A percentile compares a stretch with the other conserved stretches of the same genome.
Evolutionary conservation across 2,797 vertebrate genomes (phyloP).

Genomic region (Scyliorhinus canicula): DNA sequence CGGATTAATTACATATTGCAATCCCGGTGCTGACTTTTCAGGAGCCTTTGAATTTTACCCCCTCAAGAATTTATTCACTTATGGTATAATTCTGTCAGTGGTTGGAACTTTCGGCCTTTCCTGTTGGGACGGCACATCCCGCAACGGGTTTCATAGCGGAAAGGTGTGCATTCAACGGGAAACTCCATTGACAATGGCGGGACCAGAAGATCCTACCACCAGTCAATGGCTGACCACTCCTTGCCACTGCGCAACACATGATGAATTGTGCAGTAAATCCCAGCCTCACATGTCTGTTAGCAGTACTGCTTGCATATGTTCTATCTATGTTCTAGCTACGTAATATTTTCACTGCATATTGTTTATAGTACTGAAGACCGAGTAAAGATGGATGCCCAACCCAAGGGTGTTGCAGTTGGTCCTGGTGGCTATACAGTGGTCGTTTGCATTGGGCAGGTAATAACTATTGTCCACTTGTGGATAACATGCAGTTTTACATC

Average conservation of each 20-base stretch:
- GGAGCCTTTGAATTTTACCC: background rate
- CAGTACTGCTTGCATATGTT: background rate
- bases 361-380: conserved; percentile 70
- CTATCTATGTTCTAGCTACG: background rate
- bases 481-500: background rate
- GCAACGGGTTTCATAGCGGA: too few relatives aligned
- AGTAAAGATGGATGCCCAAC: conserved; percentile 87
- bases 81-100: background rate
- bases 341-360: background rate
- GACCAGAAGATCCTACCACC: too few relatives aligned
- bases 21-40: background rate
- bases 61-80: background rate
- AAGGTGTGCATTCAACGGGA: too few relatives aligned
- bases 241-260: too few relatives aligned
- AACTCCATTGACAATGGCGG: too few relatives aligned
- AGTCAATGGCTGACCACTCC: too few relatives aligned
- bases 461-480: background rate
- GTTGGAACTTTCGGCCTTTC: too few relatives aligned
- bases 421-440: conserved; percentile 71
- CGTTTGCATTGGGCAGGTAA: conserved; percentile 84
- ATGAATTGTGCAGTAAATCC: too few relatives aligned
- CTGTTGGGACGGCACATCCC: too few relatives aligned
- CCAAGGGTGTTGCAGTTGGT: conserved; percentile 73
- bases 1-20: background rate
- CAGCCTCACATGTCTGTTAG: too few relatives aligned